These are phyloP conservation scores for Eupeodes corollae DNA, from an alignment of 1,140 invertebrate genomes.

Conservation along the genomic window DNA sequence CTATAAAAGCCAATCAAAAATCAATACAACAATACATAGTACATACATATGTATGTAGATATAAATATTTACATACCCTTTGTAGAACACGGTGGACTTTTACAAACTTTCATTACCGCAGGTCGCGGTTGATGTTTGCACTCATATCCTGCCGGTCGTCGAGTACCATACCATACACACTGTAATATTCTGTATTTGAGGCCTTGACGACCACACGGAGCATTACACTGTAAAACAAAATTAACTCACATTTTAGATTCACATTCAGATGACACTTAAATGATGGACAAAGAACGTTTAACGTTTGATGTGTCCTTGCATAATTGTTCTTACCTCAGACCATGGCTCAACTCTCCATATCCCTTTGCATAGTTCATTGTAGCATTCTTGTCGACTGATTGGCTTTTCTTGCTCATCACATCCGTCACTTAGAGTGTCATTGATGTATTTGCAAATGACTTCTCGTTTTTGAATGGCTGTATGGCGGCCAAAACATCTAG, in stretches of 20 bases:
- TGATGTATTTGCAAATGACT: constrained; percentile 55
- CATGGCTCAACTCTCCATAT: constrained; percentile 76
- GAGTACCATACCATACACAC: constrained; percentile 78
- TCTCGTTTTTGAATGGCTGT: constrained; percentile 68
- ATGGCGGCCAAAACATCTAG: constrained; percentile 63
- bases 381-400: constrained; percentile 59
- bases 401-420: constrained; percentile 61
- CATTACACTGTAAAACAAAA: constrained; percentile 53
- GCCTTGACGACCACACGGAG: constrained; percentile 55
- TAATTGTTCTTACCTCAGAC: constrained; percentile 79
- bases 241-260: background rate
- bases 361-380: constrained; percentile 66
- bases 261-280: background rate
- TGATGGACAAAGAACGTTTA: no score
- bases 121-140: constrained; percentile 64
- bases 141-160: constrained; percentile 67
- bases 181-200: constrained; percentile 73
- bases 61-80: constrained; percentile 39
- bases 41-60: no score
- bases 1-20: no score
- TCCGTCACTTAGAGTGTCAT: constrained; percentile 46
- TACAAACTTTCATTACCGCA: constrained; percentile 63
- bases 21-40: no score
- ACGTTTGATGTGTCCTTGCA: no score
- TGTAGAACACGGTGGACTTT: constrained; percentile 49